Evolutionary conservation across 2,113 vertebrate genomes (phyloP).

Genomic region (Macrotis lagotis): DNA sequence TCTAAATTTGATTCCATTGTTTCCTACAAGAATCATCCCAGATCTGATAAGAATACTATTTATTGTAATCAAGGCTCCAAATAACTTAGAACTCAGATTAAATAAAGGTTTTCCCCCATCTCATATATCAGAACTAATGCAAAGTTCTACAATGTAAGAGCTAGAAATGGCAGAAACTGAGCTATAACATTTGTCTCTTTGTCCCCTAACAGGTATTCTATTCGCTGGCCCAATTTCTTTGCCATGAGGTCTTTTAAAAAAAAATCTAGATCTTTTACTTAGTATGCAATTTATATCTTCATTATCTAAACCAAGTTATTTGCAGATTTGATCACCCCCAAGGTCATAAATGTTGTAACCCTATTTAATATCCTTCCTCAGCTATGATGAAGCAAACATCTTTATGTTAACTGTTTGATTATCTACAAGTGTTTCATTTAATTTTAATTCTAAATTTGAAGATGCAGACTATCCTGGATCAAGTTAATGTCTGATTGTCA

Average conservation of each 20-base stretch:
- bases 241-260: background rate
- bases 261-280: background rate
- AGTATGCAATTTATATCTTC: background rate
- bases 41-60: background rate
- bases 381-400: background rate
- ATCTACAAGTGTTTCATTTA: background rate
- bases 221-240: background rate
- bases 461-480: background rate
- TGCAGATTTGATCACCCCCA: background rate
- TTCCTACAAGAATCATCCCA: background rate
- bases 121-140: background rate
- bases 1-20: background rate
- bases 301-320: background rate
- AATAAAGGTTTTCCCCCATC: background rate
- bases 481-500: background rate
- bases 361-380: background rate
- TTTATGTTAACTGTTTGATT: background rate
- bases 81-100: background rate
- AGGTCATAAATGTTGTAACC: background rate
- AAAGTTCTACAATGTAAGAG: background rate
- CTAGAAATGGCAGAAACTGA: background rate
- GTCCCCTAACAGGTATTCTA: background rate
- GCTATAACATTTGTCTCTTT: no score
- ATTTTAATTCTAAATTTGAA: background rate
- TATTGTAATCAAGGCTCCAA: constrained; percentile 11